Conservation (phyloP, 2,888 invertebrate genomes). For the Hybos culiciformis region DNA sequence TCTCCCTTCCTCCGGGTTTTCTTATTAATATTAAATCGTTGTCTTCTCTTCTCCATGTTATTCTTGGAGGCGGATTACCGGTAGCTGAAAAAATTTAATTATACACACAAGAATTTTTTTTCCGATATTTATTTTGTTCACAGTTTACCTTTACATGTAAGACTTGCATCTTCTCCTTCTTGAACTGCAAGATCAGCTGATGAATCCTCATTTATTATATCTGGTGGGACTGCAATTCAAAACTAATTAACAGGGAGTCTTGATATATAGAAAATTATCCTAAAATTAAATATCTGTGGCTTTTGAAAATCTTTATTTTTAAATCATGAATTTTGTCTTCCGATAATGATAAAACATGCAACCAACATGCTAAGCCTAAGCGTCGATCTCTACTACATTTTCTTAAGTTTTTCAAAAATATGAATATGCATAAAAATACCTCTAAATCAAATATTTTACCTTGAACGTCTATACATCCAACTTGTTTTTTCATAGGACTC, state of each 20-base stretch:
- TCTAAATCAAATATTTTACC: conserved; percentile 42
- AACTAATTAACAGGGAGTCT: background rate
- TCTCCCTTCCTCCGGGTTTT: conserved; percentile 36
- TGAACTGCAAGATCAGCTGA: conserved; percentile 62
- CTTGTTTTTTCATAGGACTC: conserved; percentile 71
- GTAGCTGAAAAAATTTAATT: too few species aligned
- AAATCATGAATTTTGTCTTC: too few species aligned
- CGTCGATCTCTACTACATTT: too few species aligned
- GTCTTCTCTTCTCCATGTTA: conserved; percentile 70
- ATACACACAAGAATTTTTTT: too few species aligned
- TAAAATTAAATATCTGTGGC: too few species aligned
- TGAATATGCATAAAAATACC: too few species aligned
- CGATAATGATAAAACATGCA: too few species aligned
- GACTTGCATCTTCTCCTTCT: conserved; percentile 63
- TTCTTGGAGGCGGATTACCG: conserved; percentile 62
- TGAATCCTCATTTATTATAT: conserved; percentile 60
- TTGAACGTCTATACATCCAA: conserved; percentile 77
- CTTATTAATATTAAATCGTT: conserved; percentile 47
- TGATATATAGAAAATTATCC: too few species aligned
- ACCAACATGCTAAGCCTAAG: too few species aligned
- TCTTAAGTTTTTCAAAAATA: too few species aligned
- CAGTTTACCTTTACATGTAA: conserved; percentile 63
- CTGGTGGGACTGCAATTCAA: conserved; percentile 52
- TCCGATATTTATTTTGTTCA: too few species aligned
- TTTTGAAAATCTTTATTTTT: too few species aligned